Percentiles rank a stretch among this genome's conserved stretches.
These are phyloP conservation scores for Hirtodrosophila confusa DNA, from an alignment of 2,888 invertebrate genomes.

Conservation along the genomic window DNA sequence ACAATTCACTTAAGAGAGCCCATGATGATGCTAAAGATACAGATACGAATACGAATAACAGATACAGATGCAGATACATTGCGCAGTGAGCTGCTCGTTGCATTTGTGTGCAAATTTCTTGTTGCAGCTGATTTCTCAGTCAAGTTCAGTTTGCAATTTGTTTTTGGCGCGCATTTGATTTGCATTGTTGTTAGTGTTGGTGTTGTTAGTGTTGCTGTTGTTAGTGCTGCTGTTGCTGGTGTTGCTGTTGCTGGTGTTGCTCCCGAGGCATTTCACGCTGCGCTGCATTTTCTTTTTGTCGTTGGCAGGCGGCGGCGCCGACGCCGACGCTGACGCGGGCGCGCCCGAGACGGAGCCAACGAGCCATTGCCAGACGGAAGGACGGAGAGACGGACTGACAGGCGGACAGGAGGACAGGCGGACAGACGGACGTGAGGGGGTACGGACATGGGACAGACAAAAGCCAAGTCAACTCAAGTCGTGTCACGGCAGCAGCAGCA, in stretches of 20 bases:
- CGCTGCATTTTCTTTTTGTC: conserved; percentile 62
- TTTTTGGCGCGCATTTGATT: conserved; percentile 71
- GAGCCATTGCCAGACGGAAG: conserved; percentile 70
- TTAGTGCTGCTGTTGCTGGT: conserved; percentile 11
- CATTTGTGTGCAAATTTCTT: conserved; percentile 37
- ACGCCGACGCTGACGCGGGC: conserved; percentile 54
- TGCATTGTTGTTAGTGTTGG: conserved; percentile 51
- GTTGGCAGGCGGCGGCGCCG: conserved; percentile 66
- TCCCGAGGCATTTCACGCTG: conserved; percentile 72
- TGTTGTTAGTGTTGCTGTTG: conserved; percentile 35
- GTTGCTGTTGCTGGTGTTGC: conserved; percentile 44
- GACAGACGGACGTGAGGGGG: conserved; percentile 15
- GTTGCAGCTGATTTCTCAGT: conserved; percentile 75
- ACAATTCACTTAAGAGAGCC: conserved; percentile 48
- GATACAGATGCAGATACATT: conserved; percentile 11
- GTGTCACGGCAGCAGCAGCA: conserved; percentile 40
- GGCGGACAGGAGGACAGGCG: conserved; percentile 32
- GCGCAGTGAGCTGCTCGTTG: conserved; percentile 10
- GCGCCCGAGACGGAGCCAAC: conserved; percentile 66
- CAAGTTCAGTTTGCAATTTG: conserved; percentile 82
- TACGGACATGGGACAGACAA: conserved; percentile 55
- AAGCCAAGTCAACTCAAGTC: conserved; percentile 74
- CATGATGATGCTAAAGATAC: conserved; percentile 35
- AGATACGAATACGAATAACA: conserved; percentile 4
- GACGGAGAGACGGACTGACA: conserved; percentile 38